Evolutionary conservation across 2,113 vertebrate genomes (phyloP), one percentile per base, ranked within the genome.

Genomic region (Laticauda laticaudata): DNA sequence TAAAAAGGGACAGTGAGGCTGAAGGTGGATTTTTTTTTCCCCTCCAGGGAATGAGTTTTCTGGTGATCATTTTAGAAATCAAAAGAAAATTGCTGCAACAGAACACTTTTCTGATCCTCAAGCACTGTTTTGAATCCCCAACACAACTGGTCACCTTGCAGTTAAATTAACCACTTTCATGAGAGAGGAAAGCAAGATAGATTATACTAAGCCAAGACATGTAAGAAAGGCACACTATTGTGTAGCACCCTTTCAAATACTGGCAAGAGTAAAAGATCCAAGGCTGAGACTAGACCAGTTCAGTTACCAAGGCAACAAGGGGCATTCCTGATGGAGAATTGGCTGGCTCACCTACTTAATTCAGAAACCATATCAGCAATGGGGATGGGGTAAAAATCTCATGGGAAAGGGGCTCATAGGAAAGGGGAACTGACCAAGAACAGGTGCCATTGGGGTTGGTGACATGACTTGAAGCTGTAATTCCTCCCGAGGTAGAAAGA

Each of bases 1-100:
- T 89, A 91, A 45, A 85, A 94, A 88, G 91, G 93, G 94, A 93
- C 96, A 95, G 87, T 88, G 88, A 95, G 94, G 95, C 95, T 95
- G 94, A 96, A 95, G 90, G 85, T 92, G 91, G 11, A 11, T 61
- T 2, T 20, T 18, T 6, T 39, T 48, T 75, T 9, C 8, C 39
- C 23, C 39, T 48, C 94, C 93, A 91, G 95, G 96, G 94, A 61
- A 69, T 91, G 91, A 95, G 21, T 81, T 95, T 93, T 94, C 94
- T 87, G 48, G 91, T 18, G 45, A 92, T 90, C 87, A 94, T 93
- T 91, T 96, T 94, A 56, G 90, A 96, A 96, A 94, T 86, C 89
- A 91, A 95, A 94, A 95, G 91, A 92, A 94, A 95, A 96, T 85
- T 90, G 89, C 91, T 94, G 90, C 88, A 93, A 94, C 56, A 39